Evolutionary conservation across 2,888 invertebrate genomes (phyloP), one percentile per base, ranked within the genome.

Genomic region (Luperina testacea): DNA sequence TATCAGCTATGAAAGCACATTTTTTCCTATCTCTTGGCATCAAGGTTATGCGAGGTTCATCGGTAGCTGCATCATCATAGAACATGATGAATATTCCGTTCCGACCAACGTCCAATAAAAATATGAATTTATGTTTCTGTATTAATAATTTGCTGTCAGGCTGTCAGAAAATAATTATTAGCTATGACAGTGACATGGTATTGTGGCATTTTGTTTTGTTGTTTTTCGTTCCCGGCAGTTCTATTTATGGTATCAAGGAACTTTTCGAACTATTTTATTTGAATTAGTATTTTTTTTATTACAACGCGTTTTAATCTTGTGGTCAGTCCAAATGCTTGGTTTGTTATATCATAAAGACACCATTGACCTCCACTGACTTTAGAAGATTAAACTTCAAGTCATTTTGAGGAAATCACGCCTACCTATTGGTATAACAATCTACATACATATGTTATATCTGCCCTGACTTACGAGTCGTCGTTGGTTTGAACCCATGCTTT

Each of bases 1-100:
- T 84, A 74, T 88, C 87, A 3, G 92, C 83, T 27, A 94, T 90
- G 75, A 90, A 90, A 0, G 78, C 24, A 77, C 93, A 93, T 83
- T 86, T 89, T 0, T n/a, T 87, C n/a, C 88, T 91, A 27, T 94
- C 92, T n/a, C 48, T 81, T 0, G 89, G 80, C 5, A 86, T 38
- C 24, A 94, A 78, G 0, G 83, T 84, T 6, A 88, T 32, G 0
- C 24, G n/a, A 15, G 70, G 72, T 17, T 63, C 17, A 0, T 48
- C 17, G 13, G n/a, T 8, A 4, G 20, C 4, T 42, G 13, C n/a
- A 0, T 61, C 20, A 13, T 20, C 17, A 42, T n/a, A 71, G n/a
- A 71, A 71, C 71, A 74, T 83, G 7, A 32, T 74, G 15, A 71
- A 53, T 59, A 38, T 17, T 27, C 13, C n/a, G 20, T n/a, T 61